Evolutionary conservation across 2,797 vertebrate species (phyloP), one percentile per base, ranked within the genome.

Genomic region (Aplochiton taeniatus): DNA sequence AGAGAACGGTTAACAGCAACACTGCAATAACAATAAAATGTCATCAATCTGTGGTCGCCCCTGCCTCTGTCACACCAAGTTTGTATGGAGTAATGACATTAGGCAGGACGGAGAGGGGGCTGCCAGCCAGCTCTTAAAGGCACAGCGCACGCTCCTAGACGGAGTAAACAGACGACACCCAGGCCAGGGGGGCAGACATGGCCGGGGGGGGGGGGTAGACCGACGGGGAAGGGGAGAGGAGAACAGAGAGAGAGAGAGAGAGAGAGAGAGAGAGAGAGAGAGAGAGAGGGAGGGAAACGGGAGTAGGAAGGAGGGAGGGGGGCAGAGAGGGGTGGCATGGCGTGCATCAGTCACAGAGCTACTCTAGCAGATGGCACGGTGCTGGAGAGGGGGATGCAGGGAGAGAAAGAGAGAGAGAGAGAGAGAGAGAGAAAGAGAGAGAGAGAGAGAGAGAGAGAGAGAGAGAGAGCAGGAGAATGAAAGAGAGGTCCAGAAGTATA

Each of bases 31-130:
- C 91, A 93, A 93, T 93, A 93, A 93, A 93, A 93, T 93, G 92
- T 93, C 92, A 93, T 93, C 92, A 93, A 93, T 93, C 92, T 93
- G 90, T 88, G 81, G 85, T 72, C 91, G 90, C 91, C 93, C 91
- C 91, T 91, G 91, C 92, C 87, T 92, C 92, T 93, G 92, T 93
- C 92, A 93, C 92, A 93, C 90, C 90, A 93, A 92, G 92, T 93
- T 93, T 93, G 92, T 93, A 93, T 91, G 92, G 90, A 92, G 91
- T 93, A 93, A 93, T 93, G 92, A 93, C 91, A 93, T 93, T 93
- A 93, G 90, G 90, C 89, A 74, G 80, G 83, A 90, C 89, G 31
- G 31, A 31, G 31, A 31, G 3, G 83, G 91, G 83, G 91, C 90
- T 90, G 89, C 87, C 88, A 87, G 89, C 80, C 31, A 31, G 86